Base-by-base conservation (phyloP, 2,888 invertebrate genomes). In the Abscondita cerata region DNA sequence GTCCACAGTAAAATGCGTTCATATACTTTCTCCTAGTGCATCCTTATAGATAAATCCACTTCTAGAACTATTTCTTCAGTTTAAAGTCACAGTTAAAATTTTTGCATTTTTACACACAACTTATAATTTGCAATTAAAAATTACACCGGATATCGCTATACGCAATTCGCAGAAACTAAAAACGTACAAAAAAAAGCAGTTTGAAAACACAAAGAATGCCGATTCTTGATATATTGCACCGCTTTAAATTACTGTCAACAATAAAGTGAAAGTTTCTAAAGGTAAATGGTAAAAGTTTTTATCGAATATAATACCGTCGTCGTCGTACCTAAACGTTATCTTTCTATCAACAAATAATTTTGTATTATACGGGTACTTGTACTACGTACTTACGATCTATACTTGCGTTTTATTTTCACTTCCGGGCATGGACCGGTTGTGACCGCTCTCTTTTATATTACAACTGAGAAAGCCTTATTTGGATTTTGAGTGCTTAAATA, bases 211-310 rank as follows among this genome's bases (percentile, higher is more conserved):
- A 48, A 48, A 18, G 44, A 18, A 44, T 18, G n/a, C 55, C 55
- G 31, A 36, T 48, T 48, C 55, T 40, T 56, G 48, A 56, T 56
- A 48, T 48, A 56, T 56, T 47, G 31, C 19, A 48, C 13, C 20
- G 40, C 20, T 38, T 34, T 50, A 47, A 25, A 25, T 25, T 19
- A 15, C 38, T 38, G 55, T 56, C 55, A 56, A 56, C 55, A 56
- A 56, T 48, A 56, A 48, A 56, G 55, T 48, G 55, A 56, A 56
- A 56, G 55, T 47, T 48, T 13, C 8, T 13, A 41, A 33, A 25
- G 48, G 47, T 50, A 50, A n/a, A 19, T 44, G 16, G 44, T 44
- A 47, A 50, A 48, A 50, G 55, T 48, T 47, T 56, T 56, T 38
- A 12, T 47, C 48, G 48, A 15, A n/a, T n/a, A 54, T 44, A 44